Percentiles rank a stretch among this genome's conserved stretches.
phyloP scores from a whole-genome alignment of 2,888 invertebrate genomes.

The Phoronis australis region DNA sequence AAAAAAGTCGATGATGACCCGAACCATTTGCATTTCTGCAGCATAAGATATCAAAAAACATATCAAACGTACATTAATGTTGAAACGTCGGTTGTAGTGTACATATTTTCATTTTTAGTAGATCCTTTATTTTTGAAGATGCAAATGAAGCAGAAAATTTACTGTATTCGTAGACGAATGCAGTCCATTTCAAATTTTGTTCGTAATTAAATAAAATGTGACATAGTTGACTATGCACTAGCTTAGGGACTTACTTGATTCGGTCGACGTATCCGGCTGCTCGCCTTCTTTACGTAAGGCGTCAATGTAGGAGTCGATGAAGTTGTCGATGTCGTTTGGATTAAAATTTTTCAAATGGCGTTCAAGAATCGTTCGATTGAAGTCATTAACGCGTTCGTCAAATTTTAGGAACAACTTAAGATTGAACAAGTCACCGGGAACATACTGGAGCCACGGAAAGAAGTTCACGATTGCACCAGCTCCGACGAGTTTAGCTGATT shows the following conservation, averaged over 20 bases:
- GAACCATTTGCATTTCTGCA: slow-evolving; percentile 11
- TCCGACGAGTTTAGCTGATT: slow-evolving; percentile 5
- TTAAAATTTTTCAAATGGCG: slow-evolving; percentile 14
- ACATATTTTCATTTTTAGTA: too few relatives aligned
- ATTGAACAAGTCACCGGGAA: slow-evolving; percentile 10
- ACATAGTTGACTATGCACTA: too few relatives aligned
- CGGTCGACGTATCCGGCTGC: too few relatives aligned
- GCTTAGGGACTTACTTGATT: too few relatives aligned
- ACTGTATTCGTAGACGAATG: too few relatives aligned
- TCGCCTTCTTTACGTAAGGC: slow-evolving; percentile 8
- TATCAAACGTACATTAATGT: not conserved
- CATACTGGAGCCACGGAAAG: slow-evolving; percentile 10
- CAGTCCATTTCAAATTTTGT: too few relatives aligned
- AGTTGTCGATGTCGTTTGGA: slow-evolving; percentile 13
- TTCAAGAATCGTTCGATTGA: slow-evolving; percentile 3
- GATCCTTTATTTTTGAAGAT: too few relatives aligned
- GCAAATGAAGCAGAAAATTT: too few relatives aligned
- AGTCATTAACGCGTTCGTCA: not conserved
- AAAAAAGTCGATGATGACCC: slow-evolving; percentile 14
- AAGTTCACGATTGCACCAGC: slow-evolving; percentile 7
- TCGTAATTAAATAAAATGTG: too few relatives aligned
- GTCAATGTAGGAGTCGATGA: slow-evolving; percentile 16
- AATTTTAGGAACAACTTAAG: slow-evolving; percentile 3
- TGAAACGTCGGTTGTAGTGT: too few relatives aligned
- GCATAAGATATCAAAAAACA: not conserved